These are phyloP conservation scores for Drosophila oshimai DNA, from an alignment of 1,140 invertebrate genomes.

Conservation along the genomic window DNA sequence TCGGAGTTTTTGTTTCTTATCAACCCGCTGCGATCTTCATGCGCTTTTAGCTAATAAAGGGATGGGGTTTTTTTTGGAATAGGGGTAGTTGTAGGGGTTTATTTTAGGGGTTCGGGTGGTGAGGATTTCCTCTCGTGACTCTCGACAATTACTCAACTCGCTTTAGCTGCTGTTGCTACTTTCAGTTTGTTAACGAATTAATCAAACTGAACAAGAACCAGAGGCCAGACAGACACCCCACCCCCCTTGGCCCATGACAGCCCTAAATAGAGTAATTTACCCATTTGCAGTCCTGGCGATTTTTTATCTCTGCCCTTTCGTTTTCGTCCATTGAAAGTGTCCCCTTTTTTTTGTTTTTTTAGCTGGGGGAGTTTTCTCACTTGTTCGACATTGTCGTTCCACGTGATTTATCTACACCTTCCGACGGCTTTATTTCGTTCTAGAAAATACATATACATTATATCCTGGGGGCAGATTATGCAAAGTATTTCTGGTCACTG, in stretches of 20 bases:
- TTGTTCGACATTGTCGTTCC: slow-evolving; percentile 45
- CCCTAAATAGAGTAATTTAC: slow-evolving; percentile 60
- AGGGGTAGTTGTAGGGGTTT: slow-evolving; percentile 24
- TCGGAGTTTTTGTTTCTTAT: slow-evolving; percentile 45
- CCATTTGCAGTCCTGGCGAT: slow-evolving; percentile 40
- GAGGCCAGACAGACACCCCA: slow-evolving; percentile 12
- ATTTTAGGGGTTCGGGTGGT: background rate
- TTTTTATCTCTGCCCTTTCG: slow-evolving; percentile 59
- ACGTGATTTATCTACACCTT: slow-evolving; percentile 73
- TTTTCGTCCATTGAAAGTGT: slow-evolving; percentile 49
- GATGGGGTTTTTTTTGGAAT: slow-evolving; percentile 16
- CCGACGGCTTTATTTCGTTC: slow-evolving; percentile 64
- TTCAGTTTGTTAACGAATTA: slow-evolving; percentile 81
- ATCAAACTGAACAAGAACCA: slow-evolving; percentile 72
- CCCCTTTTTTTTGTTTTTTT: slow-evolving; percentile 21
- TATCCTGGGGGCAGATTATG: slow-evolving; percentile 54
- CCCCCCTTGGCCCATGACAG: slow-evolving; percentile 1
- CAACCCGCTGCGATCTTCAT: slow-evolving; percentile 63
- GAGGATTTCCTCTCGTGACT: slow-evolving; percentile 61
- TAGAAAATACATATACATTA: background rate
- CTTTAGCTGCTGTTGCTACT: slow-evolving; percentile 65
- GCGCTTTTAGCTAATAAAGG: slow-evolving; percentile 73
- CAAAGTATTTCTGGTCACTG: slow-evolving; percentile 59
- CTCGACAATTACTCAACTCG: slow-evolving; percentile 66
- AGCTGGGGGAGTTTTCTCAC: slow-evolving; percentile 67